phyloP scores from a whole-genome alignment of 2,797 vertebrate species.

The Dendrocincla fuliginosa region DNA sequence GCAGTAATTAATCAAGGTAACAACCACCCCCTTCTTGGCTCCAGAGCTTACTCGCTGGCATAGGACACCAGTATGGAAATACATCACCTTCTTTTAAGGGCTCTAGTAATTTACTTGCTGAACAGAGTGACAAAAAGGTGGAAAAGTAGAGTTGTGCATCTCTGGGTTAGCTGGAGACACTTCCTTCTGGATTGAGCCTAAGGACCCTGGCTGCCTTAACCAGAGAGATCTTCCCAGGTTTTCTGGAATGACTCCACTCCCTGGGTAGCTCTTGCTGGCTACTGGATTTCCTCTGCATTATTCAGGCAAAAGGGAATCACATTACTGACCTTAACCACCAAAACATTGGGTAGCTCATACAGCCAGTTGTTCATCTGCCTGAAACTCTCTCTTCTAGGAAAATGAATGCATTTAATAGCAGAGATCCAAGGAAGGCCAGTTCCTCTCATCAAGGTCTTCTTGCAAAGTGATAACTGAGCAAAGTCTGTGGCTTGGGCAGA shows the following conservation, averaged over 20 bases:
- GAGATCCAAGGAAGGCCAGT: background rate
- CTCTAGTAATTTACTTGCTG: background rate
- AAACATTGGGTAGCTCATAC: rapidly evolving
- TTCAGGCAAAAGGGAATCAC: background rate
- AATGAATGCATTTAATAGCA: background rate
- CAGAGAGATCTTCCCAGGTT: background rate
- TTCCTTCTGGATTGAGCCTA: background rate
- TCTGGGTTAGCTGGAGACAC: background rate
- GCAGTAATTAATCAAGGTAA: background rate
- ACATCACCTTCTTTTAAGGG: background rate
- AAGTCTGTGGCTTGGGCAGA: background rate
- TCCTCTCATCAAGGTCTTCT: background rate
- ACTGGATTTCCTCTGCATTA: background rate
- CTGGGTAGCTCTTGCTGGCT: background rate
- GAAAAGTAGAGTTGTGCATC: background rate
- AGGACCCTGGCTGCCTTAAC: background rate
- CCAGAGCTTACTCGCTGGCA: background rate
- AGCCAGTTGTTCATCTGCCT: background rate
- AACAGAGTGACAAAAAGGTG: background rate
- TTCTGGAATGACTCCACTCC: background rate
- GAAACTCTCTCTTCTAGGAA: background rate
- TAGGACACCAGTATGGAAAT: background rate
- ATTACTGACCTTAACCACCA: background rate
- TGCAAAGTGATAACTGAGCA: background rate
- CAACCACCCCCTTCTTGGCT: background rate